These are phyloP conservation scores for Nomada flava DNA, from an alignment of 2,888 invertebrate genomes.

Conservation along the genomic window DNA sequence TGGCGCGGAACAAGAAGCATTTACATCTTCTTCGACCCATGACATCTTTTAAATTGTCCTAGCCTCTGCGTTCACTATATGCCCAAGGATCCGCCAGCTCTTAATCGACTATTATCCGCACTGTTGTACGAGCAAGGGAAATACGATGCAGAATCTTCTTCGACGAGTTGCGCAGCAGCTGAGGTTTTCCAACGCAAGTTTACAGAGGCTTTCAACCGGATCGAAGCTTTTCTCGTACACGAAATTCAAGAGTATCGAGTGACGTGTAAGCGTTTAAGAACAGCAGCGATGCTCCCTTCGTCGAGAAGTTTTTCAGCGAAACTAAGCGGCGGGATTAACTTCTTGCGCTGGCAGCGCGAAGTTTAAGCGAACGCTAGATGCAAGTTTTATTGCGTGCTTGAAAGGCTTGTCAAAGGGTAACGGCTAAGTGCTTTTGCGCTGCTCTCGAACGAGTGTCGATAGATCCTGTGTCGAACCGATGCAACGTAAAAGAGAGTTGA, in stretches of 20 bases:
- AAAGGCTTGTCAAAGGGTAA: slow-evolving; percentile 36
- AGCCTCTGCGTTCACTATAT: too few species aligned
- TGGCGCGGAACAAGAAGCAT: slow-evolving; percentile 60
- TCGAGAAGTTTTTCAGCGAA: slow-evolving; percentile 45
- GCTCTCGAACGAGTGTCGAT: slow-evolving; percentile 11
- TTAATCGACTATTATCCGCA: too few species aligned
- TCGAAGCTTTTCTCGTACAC: neutral
- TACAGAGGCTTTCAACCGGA: neutral
- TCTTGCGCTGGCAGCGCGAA: slow-evolving; percentile 16
- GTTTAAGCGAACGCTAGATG: slow-evolving; percentile 46
- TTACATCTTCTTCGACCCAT: slow-evolving; percentile 56
- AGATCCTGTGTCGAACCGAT: neutral
- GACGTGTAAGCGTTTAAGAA: slow-evolving; percentile 31
- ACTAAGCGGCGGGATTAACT: slow-evolving; percentile 38
- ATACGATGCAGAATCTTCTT: too few species aligned
- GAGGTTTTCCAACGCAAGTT: neutral
- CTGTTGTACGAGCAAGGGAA: too few species aligned
- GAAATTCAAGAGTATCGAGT: slow-evolving; percentile 16
- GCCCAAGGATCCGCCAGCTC: too few species aligned
- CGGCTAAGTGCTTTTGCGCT: slow-evolving; percentile 20
- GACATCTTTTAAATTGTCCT: slow-evolving; percentile 30
- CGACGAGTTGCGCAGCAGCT: too few species aligned
- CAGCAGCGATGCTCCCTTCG: slow-evolving; percentile 11
- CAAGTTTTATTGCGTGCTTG: slow-evolving; percentile 46
- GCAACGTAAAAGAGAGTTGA: neutral